Conservation (phyloP, 2,888 invertebrate genomes). For the Tetropium fuscum region DNA sequence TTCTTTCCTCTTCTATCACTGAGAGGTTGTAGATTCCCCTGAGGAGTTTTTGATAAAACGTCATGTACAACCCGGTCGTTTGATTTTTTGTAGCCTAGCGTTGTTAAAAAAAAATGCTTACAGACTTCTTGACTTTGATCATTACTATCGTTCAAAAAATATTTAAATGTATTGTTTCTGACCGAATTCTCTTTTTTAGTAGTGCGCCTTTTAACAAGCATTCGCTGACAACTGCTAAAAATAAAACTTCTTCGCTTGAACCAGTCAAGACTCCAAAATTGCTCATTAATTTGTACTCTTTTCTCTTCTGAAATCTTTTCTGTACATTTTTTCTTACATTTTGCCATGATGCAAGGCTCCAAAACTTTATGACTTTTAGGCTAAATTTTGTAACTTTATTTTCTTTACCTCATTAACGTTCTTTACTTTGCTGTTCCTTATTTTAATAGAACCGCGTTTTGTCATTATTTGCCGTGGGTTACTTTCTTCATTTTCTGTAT, state of each 20-base stretch:
- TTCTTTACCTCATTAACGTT: not conserved
- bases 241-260: not conserved
- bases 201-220: conserved; percentile 1
- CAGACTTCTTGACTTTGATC: not conserved
- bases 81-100: not conserved
- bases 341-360: not conserved
- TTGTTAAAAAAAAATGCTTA: not conserved
- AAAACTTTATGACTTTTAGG: not conserved
- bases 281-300: not conserved
- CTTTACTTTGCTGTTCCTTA: not conserved
- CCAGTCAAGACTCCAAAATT: not conserved
- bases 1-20: not conserved
- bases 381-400: not conserved
- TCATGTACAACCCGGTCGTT: not conserved
- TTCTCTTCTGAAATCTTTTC: not conserved
- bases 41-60: not conserved
- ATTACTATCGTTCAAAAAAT: not conserved
- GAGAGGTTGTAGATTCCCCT: not conserved
- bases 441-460: not conserved
- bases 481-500: not conserved
- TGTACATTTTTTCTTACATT: not conserved
- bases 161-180: not conserved
- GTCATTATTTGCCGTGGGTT: not conserved
- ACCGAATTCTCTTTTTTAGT: not conserved
- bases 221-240: not conserved